Base-by-base conservation (phyloP, 2,888 invertebrate genomes). In the Napeogenes sylphis region DNA sequence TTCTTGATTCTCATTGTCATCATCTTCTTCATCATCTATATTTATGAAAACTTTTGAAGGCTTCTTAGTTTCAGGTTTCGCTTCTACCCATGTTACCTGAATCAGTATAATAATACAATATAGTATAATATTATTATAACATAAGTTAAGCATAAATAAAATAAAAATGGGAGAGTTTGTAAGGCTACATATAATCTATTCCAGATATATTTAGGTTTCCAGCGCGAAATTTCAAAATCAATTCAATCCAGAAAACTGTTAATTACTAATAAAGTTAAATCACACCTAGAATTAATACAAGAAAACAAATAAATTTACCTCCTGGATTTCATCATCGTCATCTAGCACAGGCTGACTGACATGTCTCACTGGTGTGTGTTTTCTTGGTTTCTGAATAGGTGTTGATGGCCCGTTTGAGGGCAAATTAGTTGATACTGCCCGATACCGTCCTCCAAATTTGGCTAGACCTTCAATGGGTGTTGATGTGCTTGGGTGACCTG, bases 401-500 rank as follows among this genome's bases (percentile, higher is more conserved):
- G 83, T 81, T 4, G 75, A 69, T 0, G 78, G 68, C 0, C 80
- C 78, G 73, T 83, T 86, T 64, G 82, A 80, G 3, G 75, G 71
- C 4, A 84, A 66, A 66, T 82, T 81, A 35, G 88, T 68, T 1
- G 87, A 87, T 33, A 84, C 76, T 46, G 75, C 71, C 51, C 81
- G 72, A 5, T 77, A 70, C 63, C 80, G 70, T 58, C 70, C 73
- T 4, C 71, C 68, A 33, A 68, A 57, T 56, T 73, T 83, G 12
- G 69, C 68, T 10, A 74, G 53, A 13, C 66, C 57, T 45, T 83
- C 82, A 59, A 80, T 81, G 3, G 90, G 90, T n/a, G 91, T 90
- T 3, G 91, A 91, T 12, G 91, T 90, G 67, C 87, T 89, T 0
- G 90, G 85, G 64, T 83, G 79, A 4, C 80, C 81, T 51, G 72